Evolutionary conservation across 2,113 vertebrate genomes (phyloP).

Genomic region (Pao palembangensis): DNA sequence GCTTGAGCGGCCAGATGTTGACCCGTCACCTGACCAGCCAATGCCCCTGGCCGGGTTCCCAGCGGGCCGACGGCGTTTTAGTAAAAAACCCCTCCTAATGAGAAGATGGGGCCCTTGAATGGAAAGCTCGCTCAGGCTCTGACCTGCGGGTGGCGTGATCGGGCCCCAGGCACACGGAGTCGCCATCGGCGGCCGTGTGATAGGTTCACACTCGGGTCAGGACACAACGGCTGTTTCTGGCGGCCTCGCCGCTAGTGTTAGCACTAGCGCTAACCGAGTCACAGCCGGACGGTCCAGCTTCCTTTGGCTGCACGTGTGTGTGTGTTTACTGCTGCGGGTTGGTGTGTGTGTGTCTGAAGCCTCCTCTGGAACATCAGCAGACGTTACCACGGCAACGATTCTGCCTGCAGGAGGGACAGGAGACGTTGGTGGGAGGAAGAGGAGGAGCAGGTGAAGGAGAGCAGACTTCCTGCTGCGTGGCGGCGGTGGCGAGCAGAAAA

Average conservation of each 20-base stretch:
- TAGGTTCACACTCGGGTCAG: too few relatives aligned
- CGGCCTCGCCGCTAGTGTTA: too few relatives aligned
- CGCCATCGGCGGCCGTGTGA: neutral
- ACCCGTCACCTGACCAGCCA: constrained; percentile 44
- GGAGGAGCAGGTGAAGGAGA: neutral
- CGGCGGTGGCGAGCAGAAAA: too few relatives aligned
- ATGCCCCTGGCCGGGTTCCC: constrained; percentile 33
- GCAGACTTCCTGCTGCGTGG: too few relatives aligned
- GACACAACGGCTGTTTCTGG: too few relatives aligned
- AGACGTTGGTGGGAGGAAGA: neutral
- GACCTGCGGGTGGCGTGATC: constrained; percentile 31
- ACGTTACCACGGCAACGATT: too few relatives aligned
- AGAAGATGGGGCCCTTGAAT: constrained; percentile 11
- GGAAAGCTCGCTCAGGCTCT: constrained; percentile 27
- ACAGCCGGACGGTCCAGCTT: too few relatives aligned
- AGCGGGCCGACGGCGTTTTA: constrained; percentile 17
- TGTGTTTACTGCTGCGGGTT: neutral
- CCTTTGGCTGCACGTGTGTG: too few relatives aligned
- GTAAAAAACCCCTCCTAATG: constrained; percentile 15
- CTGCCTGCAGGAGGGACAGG: neutral
- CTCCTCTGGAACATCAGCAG: constrained; percentile 2
- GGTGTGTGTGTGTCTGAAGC: neutral
- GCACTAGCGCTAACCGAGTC: too few relatives aligned
- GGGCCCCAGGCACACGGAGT: constrained; percentile 8
- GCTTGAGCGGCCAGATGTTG: constrained; percentile 58